phyloP scores from a whole-genome alignment of 2,888 invertebrate species.

The Lottia gigantea region DNA sequence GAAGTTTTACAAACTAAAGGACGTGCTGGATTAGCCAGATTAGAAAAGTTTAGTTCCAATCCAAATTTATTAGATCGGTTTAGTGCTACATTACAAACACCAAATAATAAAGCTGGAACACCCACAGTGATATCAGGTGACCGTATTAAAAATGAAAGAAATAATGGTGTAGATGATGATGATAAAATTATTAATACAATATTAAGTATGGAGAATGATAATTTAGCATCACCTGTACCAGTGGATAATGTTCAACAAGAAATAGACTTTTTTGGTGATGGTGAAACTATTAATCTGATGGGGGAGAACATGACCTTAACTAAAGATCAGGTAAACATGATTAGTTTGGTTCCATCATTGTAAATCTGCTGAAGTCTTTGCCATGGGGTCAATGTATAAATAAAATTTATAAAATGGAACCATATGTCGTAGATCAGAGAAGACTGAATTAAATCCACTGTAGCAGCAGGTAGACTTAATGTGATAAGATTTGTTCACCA shows the following conservation, averaged over 20 bases:
- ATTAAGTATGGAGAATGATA: constrained; percentile 55
- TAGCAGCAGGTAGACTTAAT: no score
- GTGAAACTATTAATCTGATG: constrained; percentile 31
- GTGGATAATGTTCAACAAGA: constrained; percentile 19
- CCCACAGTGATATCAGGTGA: neutral
- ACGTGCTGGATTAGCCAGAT: constrained; percentile 22
- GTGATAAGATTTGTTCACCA: no score
- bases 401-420: no score
- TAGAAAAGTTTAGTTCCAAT: constrained; percentile 6
- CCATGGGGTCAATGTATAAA: no score
- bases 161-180: constrained; percentile 29
- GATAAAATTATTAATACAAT: constrained; percentile 58
- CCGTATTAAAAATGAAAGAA: neutral
- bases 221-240: constrained; percentile 29
- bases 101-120: neutral
- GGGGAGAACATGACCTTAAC: constrained; percentile 53
- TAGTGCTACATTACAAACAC: constrained; percentile 3
- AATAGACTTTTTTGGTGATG: constrained; percentile 22
- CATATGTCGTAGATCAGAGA: no score
- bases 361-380: no score
- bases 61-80: neutral
- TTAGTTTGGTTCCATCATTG: no score
- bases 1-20: constrained; percentile 46
- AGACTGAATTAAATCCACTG: no score
- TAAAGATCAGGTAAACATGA: constrained; percentile 54